Evolutionary conservation across 2,797 vertebrate species (phyloP), one percentile per base, ranked within the genome.

Genomic region (Lacerta viridis): DNA sequence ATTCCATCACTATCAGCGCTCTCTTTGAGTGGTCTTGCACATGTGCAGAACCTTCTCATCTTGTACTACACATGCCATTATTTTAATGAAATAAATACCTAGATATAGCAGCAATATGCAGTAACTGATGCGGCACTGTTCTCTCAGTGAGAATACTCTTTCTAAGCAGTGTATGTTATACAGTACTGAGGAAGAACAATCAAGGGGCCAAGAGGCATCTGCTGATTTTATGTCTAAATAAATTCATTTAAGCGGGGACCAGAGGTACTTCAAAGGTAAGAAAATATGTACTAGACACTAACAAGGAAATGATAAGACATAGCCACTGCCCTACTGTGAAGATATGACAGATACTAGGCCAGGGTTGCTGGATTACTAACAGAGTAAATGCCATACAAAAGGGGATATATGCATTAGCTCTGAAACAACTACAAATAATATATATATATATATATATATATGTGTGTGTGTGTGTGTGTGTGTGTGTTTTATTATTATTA

Each of bases 341-440:
- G 11, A 85, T 46, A 66, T 15, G n/a, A 9, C 66, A 83, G 43
- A 5, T n/a, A 83, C 4, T 4, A 81, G 79, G 55, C 55, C 8
- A 46, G 1, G 33, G 10, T 23, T 64, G 20, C 39, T 36, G 29
- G 39, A 86, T 75, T 89, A 69, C 80, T 2, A 91, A 33, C 41
- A 2, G 0, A 81, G 27, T 29, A 90, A 64, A 55, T 4, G 4
- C 27, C 3, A 29, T 0, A 83, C 50, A 27, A 66, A 87, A 89
- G 39, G 64, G 46, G 33, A 87, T 7, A 72, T 3, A 80, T 29
- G 68, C 69, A 79, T 0, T 5, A 46, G 5, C 0, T 0, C 10
- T 2, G 3, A 85, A 39, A 59, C 69, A 74, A 89, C 59, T 46
- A 69, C 68, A 92, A 87, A 33, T 33, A 1, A 33, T 33, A 33